Evolutionary conservation across 2,797 vertebrate species (phyloP).

Genomic region (Melanotaenia maccullochi): DNA sequence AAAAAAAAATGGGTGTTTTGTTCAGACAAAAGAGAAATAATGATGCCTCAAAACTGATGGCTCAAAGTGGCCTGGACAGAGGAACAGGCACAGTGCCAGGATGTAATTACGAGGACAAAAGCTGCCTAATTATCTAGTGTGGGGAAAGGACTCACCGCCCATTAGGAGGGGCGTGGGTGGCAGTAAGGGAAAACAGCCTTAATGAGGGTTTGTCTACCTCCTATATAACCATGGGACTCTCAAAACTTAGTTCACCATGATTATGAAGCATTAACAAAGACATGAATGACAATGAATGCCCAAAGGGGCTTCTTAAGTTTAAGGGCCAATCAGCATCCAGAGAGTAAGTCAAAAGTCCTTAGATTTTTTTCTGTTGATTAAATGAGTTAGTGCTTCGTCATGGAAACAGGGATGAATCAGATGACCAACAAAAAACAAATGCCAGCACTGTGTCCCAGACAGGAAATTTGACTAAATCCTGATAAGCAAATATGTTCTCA

Average conservation of each 20-base stretch:
- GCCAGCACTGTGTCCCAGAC: background rate
- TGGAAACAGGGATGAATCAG: constrained; percentile 18
- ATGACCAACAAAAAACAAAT: constrained; percentile 11
- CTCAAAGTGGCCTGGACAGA: constrained; percentile 52
- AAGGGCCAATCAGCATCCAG: constrained; percentile 45
- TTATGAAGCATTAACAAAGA: constrained; percentile 75
- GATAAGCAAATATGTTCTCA: constrained; percentile 59
- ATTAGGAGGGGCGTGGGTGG: constrained; percentile 70
- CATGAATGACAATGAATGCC: constrained; percentile 71
- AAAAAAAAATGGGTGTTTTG: constrained; percentile 77
- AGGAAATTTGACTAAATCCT: constrained; percentile 34
- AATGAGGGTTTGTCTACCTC: constrained; percentile 82
- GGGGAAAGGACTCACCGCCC: constrained; percentile 65
- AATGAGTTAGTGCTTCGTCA: constrained; percentile 1
- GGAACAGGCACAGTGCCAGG: constrained; percentile 67
- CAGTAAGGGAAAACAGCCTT: constrained; percentile 70
- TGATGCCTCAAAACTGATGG: constrained; percentile 74
- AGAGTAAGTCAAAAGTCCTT: constrained; percentile 10
- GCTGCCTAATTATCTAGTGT: constrained; percentile 82
- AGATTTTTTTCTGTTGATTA: constrained; percentile 13
- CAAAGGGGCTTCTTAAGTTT: constrained; percentile 70
- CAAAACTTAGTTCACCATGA: constrained; percentile 73
- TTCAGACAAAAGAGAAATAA: constrained; percentile 76
- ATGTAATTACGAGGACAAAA: constrained; percentile 82
- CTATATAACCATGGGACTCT: constrained; percentile 79